Percentiles rank a stretch among this genome's conserved stretches.
Evolutionary conservation across 2,888 invertebrate species (phyloP).

Genomic region (Oligia strigilis): DNA sequence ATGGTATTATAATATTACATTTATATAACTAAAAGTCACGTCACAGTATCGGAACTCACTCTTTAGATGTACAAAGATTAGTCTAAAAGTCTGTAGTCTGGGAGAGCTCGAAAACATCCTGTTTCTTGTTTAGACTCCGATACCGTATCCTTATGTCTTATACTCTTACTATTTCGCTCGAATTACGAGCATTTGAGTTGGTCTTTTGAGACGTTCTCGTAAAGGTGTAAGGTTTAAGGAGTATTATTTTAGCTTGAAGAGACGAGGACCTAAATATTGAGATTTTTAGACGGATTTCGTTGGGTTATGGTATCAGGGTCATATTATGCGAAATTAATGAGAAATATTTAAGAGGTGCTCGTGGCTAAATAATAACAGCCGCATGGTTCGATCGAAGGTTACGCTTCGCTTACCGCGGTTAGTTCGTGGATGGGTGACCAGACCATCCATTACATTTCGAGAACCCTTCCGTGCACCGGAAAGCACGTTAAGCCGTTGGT

Average conservation of each 20-base stretch:
- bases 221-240: neutral
- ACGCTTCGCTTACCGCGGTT: no score
- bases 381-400: no score
- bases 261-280: neutral
- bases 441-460: no score
- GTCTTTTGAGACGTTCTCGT: slow-evolving; percentile 2
- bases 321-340: no score
- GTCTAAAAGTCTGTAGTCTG: slow-evolving; percentile 16
- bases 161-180: neutral
- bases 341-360: no score
- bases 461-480: no score
- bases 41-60: slow-evolving; percentile 5
- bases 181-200: neutral
- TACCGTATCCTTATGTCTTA: slow-evolving; percentile 27
- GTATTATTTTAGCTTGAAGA: neutral
- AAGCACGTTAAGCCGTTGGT: no score
- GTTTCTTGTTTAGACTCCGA: slow-evolving; percentile 28
- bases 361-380: no score
- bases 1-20: neutral
- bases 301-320: neutral
- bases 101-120: slow-evolving; percentile 49
- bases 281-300: neutral
- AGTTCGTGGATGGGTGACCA: no score
- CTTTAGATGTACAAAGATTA: slow-evolving; percentile 29
- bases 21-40: neutral